Evolutionary conservation across 2,797 vertebrate genomes (phyloP), one percentile per base, ranked within the genome.

Genomic region (Hippoglossus hippoglossus): DNA sequence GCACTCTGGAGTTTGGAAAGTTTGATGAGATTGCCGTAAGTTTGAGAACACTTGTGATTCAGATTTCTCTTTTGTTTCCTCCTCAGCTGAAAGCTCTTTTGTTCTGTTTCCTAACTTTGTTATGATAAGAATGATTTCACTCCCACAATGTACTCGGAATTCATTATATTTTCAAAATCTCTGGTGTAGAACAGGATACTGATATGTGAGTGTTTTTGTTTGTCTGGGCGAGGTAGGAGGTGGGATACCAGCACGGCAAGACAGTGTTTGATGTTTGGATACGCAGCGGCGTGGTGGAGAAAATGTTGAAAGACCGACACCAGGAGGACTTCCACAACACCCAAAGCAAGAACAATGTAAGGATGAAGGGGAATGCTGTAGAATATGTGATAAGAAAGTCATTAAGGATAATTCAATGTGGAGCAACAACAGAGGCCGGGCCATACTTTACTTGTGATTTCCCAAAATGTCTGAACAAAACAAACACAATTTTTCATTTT

Each of bases 11-110:
- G 91, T 99, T 99, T 0, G 94, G 95, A 77, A 99, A 97, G 80
- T 99, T 99, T 49, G 93, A 97, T 6, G 97, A 99, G 88, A 99
- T 99, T 64, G 96, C 95, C 2, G 98, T 99, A 87, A 95, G 98
- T 97, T 63, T 69, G 4, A 47, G 18, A 59, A n/a, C 18, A 2
- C 2, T 15, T 5, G 5, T 26, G 19, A 5, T 44, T 34, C 19
- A 10, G 9, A 13, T 46, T 28, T 22, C 10, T 44, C 9, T 46
- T 57, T 50, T 21, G 0, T 60, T 60, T 59, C 49, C 7, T 41
- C 11, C 15, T 56, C 13, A 63, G 13, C 21, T 58, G 16, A 25
- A 0, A 6, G 6, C 2, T 47, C 5, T 39, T 39, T 46, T 46
- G 44, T 26, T 44, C 16, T 21, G 3, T 36, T 31, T 28, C 11